Percentiles rank a stretch among this genome's conserved stretches.
Evolutionary conservation across 2,888 invertebrate genomes (phyloP).

Genomic region (Criorhina ranunculi): DNA sequence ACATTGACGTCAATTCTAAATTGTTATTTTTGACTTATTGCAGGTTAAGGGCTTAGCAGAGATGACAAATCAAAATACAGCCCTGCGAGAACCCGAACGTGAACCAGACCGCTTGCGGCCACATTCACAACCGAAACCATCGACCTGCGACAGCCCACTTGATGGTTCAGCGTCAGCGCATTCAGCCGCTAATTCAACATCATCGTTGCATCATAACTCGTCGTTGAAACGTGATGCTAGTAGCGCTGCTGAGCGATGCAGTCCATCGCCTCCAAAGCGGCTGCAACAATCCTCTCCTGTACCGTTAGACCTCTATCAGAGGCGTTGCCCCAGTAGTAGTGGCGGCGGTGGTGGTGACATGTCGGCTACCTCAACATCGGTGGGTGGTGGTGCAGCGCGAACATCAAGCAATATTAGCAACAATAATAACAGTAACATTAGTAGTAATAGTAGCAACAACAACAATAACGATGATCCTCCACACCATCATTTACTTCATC

Average conservation of each 20-base stretch:
- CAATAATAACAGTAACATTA: slow-evolving; percentile 74
- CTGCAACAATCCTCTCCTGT: slow-evolving; percentile 79
- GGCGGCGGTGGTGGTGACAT: slow-evolving; percentile 66
- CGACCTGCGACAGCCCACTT: slow-evolving; percentile 80
- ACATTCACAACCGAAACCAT: slow-evolving; percentile 82
- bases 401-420: slow-evolving; percentile 75
- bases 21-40: background rate
- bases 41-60: slow-evolving; percentile 95
- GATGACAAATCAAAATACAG: slow-evolving; percentile 93
- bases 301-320: slow-evolving; percentile 84
- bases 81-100: slow-evolving; percentile 85
- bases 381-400: slow-evolving; percentile 65
- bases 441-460: slow-evolving; percentile 75
- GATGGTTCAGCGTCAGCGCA: slow-evolving; percentile 80
- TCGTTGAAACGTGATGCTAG: slow-evolving; percentile 81
- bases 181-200: slow-evolving; percentile 77
- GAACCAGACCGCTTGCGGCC: slow-evolving; percentile 85
- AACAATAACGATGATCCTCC: slow-evolving; percentile 77
- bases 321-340: slow-evolving; percentile 80
- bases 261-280: slow-evolving; percentile 81
- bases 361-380: slow-evolving; percentile 67
- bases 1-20: no score
- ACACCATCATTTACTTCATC: slow-evolving; percentile 78
- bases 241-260: slow-evolving; percentile 80
- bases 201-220: slow-evolving; percentile 73